Conservation (phyloP, 2,888 invertebrate genomes). For the Scaptomyza polygonia region DNA sequence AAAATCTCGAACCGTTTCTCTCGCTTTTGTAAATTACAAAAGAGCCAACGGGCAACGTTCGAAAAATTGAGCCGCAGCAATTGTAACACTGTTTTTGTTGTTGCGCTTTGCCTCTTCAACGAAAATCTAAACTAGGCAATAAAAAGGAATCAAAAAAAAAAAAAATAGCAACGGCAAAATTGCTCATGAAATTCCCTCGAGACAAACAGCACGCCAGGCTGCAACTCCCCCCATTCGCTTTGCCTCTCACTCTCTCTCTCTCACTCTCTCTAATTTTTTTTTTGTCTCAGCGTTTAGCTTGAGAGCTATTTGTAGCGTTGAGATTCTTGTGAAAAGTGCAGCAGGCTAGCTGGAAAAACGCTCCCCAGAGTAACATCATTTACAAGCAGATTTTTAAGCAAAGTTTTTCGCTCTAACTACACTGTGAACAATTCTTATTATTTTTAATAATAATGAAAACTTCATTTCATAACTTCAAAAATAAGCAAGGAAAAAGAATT, state of each 20-base stretch:
- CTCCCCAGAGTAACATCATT: conserved; percentile 76
- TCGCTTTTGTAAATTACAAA: conserved; percentile 35
- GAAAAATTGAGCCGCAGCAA: conserved; percentile 68
- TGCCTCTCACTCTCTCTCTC: neutral
- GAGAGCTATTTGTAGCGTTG: conserved; percentile 21
- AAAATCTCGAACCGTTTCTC: conserved; percentile 1
- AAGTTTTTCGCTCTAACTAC: conserved; percentile 17
- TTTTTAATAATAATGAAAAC: no score
- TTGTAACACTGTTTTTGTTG: conserved; percentile 60
- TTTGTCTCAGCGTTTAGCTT: conserved; percentile 6
- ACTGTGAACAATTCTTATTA: conserved; percentile 8
- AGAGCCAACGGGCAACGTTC: conserved; percentile 51
- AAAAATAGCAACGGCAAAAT: conserved; percentile 20
- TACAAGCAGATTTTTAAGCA: conserved; percentile 51
- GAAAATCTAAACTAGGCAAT: conserved; percentile 52
- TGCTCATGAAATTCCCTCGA: conserved; percentile 66
- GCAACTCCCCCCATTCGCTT: conserved; percentile 2
- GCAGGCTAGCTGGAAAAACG: conserved; percentile 55
- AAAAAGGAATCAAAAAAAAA: conserved; percentile 37
- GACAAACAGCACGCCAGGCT: conserved; percentile 58
- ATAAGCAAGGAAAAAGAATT: no score
- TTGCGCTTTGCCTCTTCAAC: neutral
- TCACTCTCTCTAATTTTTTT: neutral
- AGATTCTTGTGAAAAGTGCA: conserved; percentile 38
- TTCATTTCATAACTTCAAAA: no score